Evolutionary conservation across 2,888 invertebrate genomes (phyloP).

Genomic region (Standfussiana lucernea): DNA sequence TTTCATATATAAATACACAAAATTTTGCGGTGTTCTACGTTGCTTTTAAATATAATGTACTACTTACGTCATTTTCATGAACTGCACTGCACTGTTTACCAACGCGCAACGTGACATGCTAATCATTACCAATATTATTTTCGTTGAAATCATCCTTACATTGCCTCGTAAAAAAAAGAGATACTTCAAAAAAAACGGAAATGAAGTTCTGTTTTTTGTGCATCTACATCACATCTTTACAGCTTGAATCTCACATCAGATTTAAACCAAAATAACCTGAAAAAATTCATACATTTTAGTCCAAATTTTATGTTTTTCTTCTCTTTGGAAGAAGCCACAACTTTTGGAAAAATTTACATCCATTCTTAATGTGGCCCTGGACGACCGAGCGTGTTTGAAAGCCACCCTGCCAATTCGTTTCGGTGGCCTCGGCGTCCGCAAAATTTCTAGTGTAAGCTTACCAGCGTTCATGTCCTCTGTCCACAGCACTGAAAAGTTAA

Average conservation of each 20-base stretch:
- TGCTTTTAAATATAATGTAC: not conserved
- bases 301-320: no score
- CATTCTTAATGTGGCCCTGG: no score
- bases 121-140: not conserved
- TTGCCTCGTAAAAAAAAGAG: not conserved
- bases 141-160: not conserved
- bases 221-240: no score
- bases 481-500: no score
- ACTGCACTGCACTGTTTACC: not conserved
- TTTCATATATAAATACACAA: not conserved
- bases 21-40: not conserved
- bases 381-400: no score
- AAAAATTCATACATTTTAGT: no score
- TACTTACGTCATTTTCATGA: conserved; percentile 3
- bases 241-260: not conserved
- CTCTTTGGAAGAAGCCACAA: no score
- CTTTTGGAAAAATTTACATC: no score
- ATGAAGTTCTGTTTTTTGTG: not conserved
- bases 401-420: no score
- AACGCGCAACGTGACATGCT: not conserved
- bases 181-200: not conserved
- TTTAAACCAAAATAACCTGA: not conserved
- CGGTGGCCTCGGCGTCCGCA: no score
- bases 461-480: no score
- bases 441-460: no score